phyloP scores from a whole-genome alignment of 2,888 invertebrate species.

The Brachypterus glaber region DNA sequence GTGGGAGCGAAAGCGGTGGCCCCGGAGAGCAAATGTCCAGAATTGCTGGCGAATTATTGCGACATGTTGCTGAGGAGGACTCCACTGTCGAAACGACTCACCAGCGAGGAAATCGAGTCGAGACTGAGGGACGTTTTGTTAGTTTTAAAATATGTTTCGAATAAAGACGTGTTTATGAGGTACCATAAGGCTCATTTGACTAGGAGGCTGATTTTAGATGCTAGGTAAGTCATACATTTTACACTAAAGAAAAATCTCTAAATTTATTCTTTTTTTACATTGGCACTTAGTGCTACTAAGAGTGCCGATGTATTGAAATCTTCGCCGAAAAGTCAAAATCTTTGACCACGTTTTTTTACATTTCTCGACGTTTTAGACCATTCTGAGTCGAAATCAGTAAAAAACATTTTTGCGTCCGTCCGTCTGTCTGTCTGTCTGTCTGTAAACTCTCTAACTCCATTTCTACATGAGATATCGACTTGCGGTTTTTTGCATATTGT shows the following conservation, averaged over 20 bases:
- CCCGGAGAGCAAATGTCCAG: conserved; percentile 97
- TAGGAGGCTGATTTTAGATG: conserved; percentile 89
- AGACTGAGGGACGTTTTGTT: conserved; percentile 87
- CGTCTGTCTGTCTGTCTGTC: no score
- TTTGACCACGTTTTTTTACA: no score
- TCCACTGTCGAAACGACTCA: conserved; percentile 89
- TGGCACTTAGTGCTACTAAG: no score
- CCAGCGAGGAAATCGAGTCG: conserved; percentile 93
- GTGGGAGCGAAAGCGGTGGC: conserved; percentile 58
- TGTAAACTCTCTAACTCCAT: no score
- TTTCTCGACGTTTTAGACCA: no score
- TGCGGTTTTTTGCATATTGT: no score
- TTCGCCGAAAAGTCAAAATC: no score
- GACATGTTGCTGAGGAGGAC: conserved; percentile 97
- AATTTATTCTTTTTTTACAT: no score
- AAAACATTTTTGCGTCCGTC: no score
- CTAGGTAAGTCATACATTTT: conserved; percentile 39
- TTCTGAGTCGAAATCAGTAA: no score
- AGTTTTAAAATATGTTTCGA: conserved; percentile 97
- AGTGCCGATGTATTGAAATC: no score
- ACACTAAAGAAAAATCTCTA: not conserved
- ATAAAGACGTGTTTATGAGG: conserved; percentile 99
- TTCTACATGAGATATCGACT: no score
- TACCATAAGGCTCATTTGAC: conserved; percentile 98
- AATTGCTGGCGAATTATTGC: conserved; percentile 97